These are phyloP conservation scores for Vimba vimba DNA, from an alignment of 2,113 vertebrate genomes.

Conservation along the genomic window DNA sequence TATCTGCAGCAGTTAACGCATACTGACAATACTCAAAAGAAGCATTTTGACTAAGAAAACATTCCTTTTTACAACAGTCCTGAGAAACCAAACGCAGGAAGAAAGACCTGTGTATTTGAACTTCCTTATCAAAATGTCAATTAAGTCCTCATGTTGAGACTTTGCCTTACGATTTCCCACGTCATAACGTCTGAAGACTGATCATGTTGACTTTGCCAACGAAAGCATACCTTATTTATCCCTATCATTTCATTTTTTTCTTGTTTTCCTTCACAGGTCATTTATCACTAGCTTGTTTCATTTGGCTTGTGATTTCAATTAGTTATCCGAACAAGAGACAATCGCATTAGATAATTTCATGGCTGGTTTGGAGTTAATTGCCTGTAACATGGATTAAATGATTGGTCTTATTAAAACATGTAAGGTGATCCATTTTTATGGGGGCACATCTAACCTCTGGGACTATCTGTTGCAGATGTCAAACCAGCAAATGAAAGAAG, in stretches of 20 bases:
- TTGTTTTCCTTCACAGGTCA: not conserved
- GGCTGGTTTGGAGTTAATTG: conserved; percentile 54
- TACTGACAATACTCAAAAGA: not conserved
- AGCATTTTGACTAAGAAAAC: not conserved
- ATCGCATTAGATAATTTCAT: conserved; percentile 58
- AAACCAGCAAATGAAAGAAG: conserved; percentile 9
- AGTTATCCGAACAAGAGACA: conserved; percentile 49
- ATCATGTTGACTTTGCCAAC: conserved; percentile 12
- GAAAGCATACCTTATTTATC: conserved; percentile 42
- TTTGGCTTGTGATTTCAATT: conserved; percentile 52
- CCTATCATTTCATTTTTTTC: conserved; percentile 17
- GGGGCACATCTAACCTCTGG: not conserved
- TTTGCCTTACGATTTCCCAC: not conserved
- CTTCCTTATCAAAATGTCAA: conserved; percentile 17
- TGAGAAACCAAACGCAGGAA: not conserved
- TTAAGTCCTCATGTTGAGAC: conserved; percentile 1
- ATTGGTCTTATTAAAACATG: conserved; percentile 49
- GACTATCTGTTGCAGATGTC: conserved; percentile 26
- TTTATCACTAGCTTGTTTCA: conserved; percentile 47
- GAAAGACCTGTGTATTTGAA: not conserved
- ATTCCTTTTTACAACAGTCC: not conserved
- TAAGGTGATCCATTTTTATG: conserved; percentile 35
- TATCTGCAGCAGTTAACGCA: not conserved
- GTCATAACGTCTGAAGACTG: conserved; percentile 32
- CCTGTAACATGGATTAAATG: conserved; percentile 42